Evolutionary conservation across 2,797 vertebrate genomes (phyloP).

Genomic region (Myotis findleyi): DNA sequence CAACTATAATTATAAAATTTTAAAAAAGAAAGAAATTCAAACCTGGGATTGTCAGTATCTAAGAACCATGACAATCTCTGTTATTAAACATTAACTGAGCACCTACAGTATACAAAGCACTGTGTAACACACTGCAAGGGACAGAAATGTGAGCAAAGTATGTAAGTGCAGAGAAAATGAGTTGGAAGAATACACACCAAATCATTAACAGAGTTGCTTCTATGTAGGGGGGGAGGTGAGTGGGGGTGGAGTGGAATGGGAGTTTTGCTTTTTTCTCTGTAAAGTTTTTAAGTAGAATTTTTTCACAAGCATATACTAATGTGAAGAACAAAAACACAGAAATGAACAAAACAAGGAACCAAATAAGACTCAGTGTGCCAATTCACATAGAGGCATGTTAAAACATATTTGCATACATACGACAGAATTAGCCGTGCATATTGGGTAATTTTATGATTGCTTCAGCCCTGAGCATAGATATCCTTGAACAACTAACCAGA

Average conservation of each 20-base stretch:
- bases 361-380: not conserved
- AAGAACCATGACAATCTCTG: not conserved
- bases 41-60: not conserved
- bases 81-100: not conserved
- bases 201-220: not conserved
- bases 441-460: not conserved
- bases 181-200: not conserved
- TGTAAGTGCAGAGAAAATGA: not conserved
- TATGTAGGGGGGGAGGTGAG: not conserved
- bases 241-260: not conserved
- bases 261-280: not conserved
- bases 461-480: not conserved
- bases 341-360: not conserved
- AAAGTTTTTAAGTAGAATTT: not conserved
- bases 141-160: not conserved
- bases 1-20: not conserved
- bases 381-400: not conserved
- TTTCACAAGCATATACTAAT: not conserved
- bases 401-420: not conserved
- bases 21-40: not conserved
- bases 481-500: not conserved
- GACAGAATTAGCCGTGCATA: not conserved
- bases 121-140: not conserved
- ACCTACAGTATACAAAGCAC: not conserved
- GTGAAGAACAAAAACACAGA: not conserved